Evolutionary conservation across 2,888 invertebrate species (phyloP).

Genomic region (Leucania comma): DNA sequence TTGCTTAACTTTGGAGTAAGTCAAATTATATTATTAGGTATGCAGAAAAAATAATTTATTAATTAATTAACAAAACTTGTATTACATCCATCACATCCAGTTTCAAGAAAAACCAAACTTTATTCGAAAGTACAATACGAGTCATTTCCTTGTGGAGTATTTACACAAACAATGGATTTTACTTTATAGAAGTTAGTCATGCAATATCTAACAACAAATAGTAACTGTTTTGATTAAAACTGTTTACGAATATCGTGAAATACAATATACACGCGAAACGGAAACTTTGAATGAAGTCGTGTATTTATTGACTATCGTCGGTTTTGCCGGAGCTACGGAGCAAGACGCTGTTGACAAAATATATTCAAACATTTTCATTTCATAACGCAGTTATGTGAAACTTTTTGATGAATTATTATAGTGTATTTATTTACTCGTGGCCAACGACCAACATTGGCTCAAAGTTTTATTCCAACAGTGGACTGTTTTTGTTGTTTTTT

Average conservation of each 20-base stretch:
- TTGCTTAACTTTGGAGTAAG: too few relatives aligned
- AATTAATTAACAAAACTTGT: too few relatives aligned
- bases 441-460: neutral
- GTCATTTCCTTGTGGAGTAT: constrained; percentile 1
- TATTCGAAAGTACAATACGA: constrained; percentile 8
- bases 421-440: neutral
- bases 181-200: constrained; percentile 45
- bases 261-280: constrained; percentile 34
- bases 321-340: neutral
- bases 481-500: neutral
- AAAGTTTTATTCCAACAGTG: neutral
- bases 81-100: neutral
- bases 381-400: neutral
- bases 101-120: neutral
- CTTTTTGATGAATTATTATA: neutral
- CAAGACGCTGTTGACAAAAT: constrained; percentile 3
- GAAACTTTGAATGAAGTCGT: constrained; percentile 35
- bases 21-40: too few relatives aligned
- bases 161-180: constrained; percentile 9
- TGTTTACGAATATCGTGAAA: constrained; percentile 35
- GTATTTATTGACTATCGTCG: constrained; percentile 35
- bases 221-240: constrained; percentile 43
- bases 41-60: too few relatives aligned
- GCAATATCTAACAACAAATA: constrained; percentile 35
- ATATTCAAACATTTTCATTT: neutral